Percentiles rank a stretch among this genome's conserved stretches.
Evolutionary conservation across 1,140 invertebrate species (phyloP).

Genomic region (Varroa destructor): DNA sequence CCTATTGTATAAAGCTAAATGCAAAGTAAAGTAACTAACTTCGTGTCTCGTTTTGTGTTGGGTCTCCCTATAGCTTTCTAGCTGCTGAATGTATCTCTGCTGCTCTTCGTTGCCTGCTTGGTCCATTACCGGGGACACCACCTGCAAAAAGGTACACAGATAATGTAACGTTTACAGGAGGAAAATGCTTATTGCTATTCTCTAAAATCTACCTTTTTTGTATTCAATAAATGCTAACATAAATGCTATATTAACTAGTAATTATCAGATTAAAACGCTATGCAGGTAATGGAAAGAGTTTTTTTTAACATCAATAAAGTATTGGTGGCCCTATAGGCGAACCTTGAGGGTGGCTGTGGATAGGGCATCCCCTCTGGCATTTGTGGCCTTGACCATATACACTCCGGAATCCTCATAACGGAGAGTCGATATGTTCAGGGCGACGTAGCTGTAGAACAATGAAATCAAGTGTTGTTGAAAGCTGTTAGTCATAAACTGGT

Average conservation of each 20-base stretch:
- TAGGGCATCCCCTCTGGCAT: constrained; percentile 46
- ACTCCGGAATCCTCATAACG: constrained; percentile 81
- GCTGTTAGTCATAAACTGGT: neutral
- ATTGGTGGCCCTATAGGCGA: constrained; percentile 37
- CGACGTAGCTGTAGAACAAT: constrained; percentile 47
- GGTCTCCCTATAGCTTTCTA: constrained; percentile 59
- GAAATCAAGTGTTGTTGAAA: neutral
- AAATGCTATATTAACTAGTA: too few species aligned
- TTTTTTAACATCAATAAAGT: neutral
- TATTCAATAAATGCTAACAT: neutral
- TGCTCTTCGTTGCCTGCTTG: constrained; percentile 81
- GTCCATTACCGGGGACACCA: constrained; percentile 51
- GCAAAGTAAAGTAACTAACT: constrained; percentile 6
- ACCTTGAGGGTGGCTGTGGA: constrained; percentile 59
- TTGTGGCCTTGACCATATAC: constrained; percentile 75
- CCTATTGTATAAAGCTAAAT: too few species aligned
- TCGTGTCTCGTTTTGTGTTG: constrained; percentile 26
- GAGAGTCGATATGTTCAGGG: constrained; percentile 91
- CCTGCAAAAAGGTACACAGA: neutral
- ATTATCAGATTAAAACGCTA: too few species aligned
- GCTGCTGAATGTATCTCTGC: constrained; percentile 77
- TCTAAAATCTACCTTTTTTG: neutral
- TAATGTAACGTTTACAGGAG: neutral
- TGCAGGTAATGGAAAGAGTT: too few species aligned
- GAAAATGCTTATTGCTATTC: neutral